These are phyloP conservation scores for Drosophila engyochracea DNA, from an alignment of 2,888 invertebrate species.

Conservation along the genomic window DNA sequence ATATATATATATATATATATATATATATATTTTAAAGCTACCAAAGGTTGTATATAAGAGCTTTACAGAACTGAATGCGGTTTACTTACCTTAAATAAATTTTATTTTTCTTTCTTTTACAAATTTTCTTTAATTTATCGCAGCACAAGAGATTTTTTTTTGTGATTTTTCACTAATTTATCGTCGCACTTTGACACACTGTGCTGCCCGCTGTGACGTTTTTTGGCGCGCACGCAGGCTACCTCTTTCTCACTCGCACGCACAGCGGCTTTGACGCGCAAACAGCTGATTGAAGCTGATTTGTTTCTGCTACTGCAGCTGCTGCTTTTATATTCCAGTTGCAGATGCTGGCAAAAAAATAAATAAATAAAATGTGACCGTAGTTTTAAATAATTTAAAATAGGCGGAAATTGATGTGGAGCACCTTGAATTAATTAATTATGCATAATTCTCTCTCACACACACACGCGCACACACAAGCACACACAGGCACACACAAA, in stretches of 20 bases:
- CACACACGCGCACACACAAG: conserved; percentile 11
- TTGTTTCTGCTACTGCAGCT: conserved; percentile 36
- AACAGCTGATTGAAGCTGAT: conserved; percentile 65
- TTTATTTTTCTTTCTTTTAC: not conserved
- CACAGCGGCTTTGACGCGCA: conserved; percentile 29
- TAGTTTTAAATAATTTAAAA: conserved; percentile 43
- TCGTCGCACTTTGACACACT: conserved; percentile 35
- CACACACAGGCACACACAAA: conserved; percentile 18
- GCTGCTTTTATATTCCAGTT: conserved; percentile 22
- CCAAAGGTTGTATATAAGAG: conserved; percentile 5
- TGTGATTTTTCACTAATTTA: conserved; percentile 14
- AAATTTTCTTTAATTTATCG: conserved; percentile 21
- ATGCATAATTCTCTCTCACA: conserved; percentile 37
- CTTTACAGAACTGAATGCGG: conserved; percentile 23
- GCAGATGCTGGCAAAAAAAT: conserved; percentile 7
- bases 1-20: not conserved
- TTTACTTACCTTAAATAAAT: conserved; percentile 56
- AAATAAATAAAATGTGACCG: conserved; percentile 41
- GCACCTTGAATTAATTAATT: conserved; percentile 63
- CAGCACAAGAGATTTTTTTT: conserved; percentile 3
- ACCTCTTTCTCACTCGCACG: conserved; percentile 42
- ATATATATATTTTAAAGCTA: no score
- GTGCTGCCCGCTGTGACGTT: conserved; percentile 50
- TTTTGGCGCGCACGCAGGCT: conserved; percentile 66
- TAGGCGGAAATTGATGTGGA: conserved; percentile 51